phyloP scores from a whole-genome alignment of 2,888 invertebrate genomes.

The Elegia similella region DNA sequence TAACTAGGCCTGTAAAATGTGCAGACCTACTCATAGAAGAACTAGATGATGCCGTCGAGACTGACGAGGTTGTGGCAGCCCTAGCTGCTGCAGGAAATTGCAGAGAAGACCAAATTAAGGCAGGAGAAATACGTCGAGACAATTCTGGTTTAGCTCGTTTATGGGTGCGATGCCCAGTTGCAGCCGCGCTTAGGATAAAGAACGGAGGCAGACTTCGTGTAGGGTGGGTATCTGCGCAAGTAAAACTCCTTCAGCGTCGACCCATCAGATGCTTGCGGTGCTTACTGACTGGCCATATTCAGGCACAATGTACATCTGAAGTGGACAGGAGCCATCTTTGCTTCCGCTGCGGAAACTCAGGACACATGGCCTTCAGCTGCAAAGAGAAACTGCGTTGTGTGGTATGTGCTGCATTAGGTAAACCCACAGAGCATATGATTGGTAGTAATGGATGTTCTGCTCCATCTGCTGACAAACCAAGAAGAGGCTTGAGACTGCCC shows the following conservation, averaged over 20 bases:
- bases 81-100: too few relatives aligned
- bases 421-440: slow-evolving; percentile 15
- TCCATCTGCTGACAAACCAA: not conserved
- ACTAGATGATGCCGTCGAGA: too few relatives aligned
- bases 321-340: slow-evolving; percentile 19
- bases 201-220: slow-evolving; percentile 22
- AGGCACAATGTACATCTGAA: slow-evolving; percentile 13
- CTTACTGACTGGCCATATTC: slow-evolving; percentile 22
- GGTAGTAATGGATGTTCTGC: slow-evolving; percentile 6
- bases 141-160: too few relatives aligned
- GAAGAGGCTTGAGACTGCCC: slow-evolving; percentile 1
- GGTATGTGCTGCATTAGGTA: slow-evolving; percentile 10
- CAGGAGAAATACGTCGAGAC: too few relatives aligned
- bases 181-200: too few relatives aligned
- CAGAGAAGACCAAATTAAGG: too few relatives aligned
- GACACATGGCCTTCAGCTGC: slow-evolving; percentile 16
- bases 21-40: too few relatives aligned
- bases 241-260: slow-evolving; percentile 18
- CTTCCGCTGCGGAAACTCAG: slow-evolving; percentile 22
- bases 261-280: slow-evolving; percentile 26
- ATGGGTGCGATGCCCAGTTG: too few relatives aligned
- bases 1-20: too few relatives aligned
- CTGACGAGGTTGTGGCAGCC: too few relatives aligned
- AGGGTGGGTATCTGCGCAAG: slow-evolving; percentile 25
- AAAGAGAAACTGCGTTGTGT: slow-evolving; percentile 1